Conservation (phyloP, 2,113 vertebrate species). For the Mastomys coucha region DNA sequence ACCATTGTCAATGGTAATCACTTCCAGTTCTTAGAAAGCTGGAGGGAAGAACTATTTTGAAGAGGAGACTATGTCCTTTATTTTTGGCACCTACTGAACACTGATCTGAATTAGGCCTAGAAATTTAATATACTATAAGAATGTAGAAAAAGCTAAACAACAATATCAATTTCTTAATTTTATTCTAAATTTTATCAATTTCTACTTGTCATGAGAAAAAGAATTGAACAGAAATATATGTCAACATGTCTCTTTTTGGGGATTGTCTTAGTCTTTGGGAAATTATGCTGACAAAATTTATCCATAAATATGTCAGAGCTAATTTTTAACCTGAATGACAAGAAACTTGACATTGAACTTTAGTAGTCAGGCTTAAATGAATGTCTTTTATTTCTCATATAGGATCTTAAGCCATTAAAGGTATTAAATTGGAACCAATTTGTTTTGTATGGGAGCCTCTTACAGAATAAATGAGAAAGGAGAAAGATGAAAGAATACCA, state of each 20-base stretch:
- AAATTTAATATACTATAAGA: background rate
- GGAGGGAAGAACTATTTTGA: background rate
- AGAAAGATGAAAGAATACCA: background rate
- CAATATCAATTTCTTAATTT: background rate
- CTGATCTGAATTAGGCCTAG: background rate
- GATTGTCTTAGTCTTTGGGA: conserved; percentile 15
- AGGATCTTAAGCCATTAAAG: background rate
- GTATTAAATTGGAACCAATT: background rate
- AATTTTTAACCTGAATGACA: conserved; percentile 1
- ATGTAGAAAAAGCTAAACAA: background rate
- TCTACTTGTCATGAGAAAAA: background rate
- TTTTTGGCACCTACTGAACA: background rate
- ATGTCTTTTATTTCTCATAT: background rate
- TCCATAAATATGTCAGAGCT: conserved; percentile 12
- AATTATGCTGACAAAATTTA: conserved; percentile 37
- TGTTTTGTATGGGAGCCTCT: background rate
- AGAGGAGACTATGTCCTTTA: background rate
- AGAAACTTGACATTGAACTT: background rate
- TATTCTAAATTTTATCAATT: background rate
- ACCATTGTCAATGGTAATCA: background rate
- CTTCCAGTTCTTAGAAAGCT: background rate
- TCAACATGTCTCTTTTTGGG: background rate
- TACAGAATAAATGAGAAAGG: conserved; percentile 10
- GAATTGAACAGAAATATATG: background rate
- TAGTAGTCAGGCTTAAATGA: background rate